These are phyloP conservation scores for Trachythela sp. DNA, from an alignment of 64 coral and sea anemone species.

Conservation along the genomic window DNA sequence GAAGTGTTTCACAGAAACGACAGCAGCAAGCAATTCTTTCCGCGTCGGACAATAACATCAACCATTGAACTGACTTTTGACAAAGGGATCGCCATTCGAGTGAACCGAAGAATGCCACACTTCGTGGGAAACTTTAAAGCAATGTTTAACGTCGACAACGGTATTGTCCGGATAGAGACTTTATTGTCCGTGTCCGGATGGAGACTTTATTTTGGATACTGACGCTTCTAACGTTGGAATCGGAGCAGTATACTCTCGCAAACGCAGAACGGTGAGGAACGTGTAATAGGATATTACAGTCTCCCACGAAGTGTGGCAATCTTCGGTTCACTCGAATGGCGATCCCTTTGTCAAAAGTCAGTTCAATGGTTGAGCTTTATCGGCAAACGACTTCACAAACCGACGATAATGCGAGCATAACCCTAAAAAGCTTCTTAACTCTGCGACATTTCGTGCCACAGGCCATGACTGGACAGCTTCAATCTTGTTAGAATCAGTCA, in stretches of 20 bases:
- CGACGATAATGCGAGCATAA: neutral
- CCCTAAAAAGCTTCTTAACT: neutral
- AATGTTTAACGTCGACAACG: neutral
- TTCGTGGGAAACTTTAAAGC: neutral
- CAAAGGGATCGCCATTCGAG: neutral
- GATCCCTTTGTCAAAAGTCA: neutral
- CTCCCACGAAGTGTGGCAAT: neutral
- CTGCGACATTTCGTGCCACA: neutral
- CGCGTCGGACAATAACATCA: slow-evolving; percentile 21
- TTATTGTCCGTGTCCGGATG: too few relatives aligned
- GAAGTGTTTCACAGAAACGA: neutral
- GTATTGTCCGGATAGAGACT: too few relatives aligned
- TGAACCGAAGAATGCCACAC: neutral
- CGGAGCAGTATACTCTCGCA: too few relatives aligned
- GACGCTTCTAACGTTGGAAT: too few relatives aligned
- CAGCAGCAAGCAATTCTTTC: slow-evolving; percentile 12
- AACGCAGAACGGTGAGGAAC: too few relatives aligned
- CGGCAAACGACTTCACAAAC: neutral
- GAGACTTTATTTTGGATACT: too few relatives aligned
- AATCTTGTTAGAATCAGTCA: neutral
- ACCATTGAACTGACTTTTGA: neutral
- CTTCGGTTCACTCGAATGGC: neutral
- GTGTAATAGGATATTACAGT: neutral
- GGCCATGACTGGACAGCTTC: neutral
- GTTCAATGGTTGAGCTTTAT: neutral